phyloP scores from a whole-genome alignment of 37 sponge, comb jelly and placozoan genomes.

The Spongilla lacustris region DNA sequence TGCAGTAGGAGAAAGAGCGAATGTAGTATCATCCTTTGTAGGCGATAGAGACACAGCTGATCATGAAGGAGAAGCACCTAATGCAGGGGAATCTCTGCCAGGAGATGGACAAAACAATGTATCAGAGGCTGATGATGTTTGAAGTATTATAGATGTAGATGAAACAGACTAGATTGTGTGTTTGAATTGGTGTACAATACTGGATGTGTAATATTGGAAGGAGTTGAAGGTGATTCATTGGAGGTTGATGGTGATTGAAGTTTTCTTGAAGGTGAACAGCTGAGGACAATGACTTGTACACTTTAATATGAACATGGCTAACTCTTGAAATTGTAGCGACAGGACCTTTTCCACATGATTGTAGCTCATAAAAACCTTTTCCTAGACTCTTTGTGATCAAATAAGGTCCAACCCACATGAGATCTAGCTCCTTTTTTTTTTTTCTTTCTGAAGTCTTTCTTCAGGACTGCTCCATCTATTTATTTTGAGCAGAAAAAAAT shows the following conservation, averaged over 20 bases:
- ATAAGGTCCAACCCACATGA: constrained; percentile 39
- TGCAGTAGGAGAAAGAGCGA: background rate
- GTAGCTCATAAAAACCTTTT: constrained; percentile 2
- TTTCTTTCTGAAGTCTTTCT: constrained; percentile 45
- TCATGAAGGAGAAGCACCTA: background rate
- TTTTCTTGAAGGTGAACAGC: background rate
- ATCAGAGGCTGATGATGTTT: background rate
- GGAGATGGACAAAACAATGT: background rate
- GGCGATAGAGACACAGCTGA: background rate
- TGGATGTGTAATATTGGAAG: too few relatives aligned
- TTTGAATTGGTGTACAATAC: too few relatives aligned
- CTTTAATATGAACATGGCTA: constrained; percentile 1
- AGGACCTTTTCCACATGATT: constrained; percentile 3
- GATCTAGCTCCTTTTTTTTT: constrained; percentile 57
- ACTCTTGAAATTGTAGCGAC: background rate
- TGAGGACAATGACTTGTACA: constrained; percentile 7
- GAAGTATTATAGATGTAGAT: background rate
- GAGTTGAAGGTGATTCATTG: background rate
- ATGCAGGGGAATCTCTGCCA: background rate
- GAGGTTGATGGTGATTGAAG: background rate
- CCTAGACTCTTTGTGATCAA: constrained; percentile 16
- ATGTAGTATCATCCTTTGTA: background rate
- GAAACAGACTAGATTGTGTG: background rate
- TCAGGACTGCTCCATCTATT: constrained; percentile 36
- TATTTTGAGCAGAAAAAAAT: constrained; percentile 60